phyloP scores from a whole-genome alignment of 2,113 vertebrate species.

The Empidonax alnorum region DNA sequence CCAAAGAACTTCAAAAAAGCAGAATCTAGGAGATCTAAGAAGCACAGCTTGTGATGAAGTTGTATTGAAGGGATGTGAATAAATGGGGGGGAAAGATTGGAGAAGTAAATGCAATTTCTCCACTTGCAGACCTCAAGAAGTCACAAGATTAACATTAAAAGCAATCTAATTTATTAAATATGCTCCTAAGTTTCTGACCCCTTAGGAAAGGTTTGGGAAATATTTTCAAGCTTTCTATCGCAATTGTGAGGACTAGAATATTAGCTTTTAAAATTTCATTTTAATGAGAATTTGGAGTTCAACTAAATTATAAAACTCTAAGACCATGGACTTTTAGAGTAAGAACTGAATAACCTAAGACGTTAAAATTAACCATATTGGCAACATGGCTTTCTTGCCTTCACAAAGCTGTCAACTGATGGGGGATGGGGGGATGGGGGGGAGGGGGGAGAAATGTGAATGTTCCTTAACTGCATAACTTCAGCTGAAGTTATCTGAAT shows the following conservation, averaged over 20 bases:
- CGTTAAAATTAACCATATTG: neutral
- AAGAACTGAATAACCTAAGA: neutral
- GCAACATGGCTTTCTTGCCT: neutral
- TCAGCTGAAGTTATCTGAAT: neutral
- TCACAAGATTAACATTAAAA: neutral
- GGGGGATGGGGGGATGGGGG: no score
- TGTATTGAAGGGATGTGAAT: neutral
- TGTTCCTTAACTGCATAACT: neutral
- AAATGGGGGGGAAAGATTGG: neutral
- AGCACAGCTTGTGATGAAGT: neutral
- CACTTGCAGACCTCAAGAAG: neutral
- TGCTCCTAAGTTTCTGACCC: neutral
- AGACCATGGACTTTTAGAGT: neutral
- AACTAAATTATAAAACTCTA: neutral
- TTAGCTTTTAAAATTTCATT: neutral
- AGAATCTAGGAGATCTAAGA: neutral
- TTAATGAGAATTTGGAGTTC: neutral
- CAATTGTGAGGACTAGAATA: neutral
- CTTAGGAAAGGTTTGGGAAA: neutral
- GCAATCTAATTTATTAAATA: neutral
- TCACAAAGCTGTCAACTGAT: neutral
- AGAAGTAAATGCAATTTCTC: neutral
- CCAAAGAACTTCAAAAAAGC: neutral
- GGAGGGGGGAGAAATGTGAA: neutral
- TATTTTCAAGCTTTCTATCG: neutral